These are phyloP conservation scores for Alloscopus bannaensis DNA, from an alignment of 2,888 invertebrate species.

Conservation along the genomic window DNA sequence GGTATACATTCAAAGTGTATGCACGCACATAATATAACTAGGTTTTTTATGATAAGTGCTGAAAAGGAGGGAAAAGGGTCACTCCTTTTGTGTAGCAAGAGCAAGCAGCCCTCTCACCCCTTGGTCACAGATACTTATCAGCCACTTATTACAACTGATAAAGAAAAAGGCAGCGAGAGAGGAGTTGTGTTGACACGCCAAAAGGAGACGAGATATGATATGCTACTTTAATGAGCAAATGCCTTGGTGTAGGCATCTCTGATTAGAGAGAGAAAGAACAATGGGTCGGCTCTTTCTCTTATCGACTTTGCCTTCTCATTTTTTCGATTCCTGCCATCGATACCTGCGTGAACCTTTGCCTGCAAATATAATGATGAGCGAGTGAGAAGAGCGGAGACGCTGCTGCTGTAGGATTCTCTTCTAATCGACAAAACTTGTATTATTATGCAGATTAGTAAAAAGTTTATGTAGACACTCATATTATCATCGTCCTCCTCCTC, in stretches of 20 bases:
- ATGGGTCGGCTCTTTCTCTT: neutral
- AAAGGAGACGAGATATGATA: neutral
- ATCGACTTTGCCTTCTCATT: neutral
- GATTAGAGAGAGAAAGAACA: neutral
- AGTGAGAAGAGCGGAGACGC: slow-evolving; percentile 3
- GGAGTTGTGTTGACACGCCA: neutral
- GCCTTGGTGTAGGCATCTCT: neutral
- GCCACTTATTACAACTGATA: slow-evolving; percentile 2
- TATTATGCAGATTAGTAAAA: slow-evolving; percentile 26
- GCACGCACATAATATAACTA: too few species aligned
- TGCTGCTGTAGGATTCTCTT: slow-evolving; percentile 6
- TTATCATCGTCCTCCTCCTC: too few species aligned
- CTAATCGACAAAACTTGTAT: slow-evolving; percentile 23
- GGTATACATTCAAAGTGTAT: too few species aligned
- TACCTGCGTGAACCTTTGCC: neutral
- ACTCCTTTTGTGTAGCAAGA: too few species aligned
- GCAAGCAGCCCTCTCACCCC: too few species aligned
- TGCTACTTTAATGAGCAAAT: neutral
- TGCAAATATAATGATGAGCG: slow-evolving; percentile 2
- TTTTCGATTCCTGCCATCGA: slow-evolving; percentile 1
- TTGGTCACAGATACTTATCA: slow-evolving; percentile 7
- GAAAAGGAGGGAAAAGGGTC: neutral
- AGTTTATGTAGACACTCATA: neutral
- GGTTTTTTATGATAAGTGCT: too few species aligned
- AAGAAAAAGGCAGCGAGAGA: neutral